Conservation (phyloP, 2,113 vertebrate genomes). For the Lethenteron camtschaticum region DNA sequence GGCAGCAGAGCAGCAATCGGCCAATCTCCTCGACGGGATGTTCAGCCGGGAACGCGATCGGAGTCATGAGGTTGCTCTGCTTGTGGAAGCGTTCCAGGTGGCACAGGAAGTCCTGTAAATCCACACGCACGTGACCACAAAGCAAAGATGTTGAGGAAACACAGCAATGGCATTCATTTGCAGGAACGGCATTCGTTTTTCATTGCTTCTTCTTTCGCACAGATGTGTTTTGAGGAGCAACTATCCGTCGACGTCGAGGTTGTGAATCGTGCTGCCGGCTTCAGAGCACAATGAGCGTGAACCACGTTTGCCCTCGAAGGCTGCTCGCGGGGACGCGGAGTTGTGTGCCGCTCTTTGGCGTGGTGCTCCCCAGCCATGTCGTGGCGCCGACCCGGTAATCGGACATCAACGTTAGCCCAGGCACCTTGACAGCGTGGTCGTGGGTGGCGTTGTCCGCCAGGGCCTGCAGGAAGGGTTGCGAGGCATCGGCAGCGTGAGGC, state of each 20-base stretch:
- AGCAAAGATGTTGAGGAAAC: neutral
- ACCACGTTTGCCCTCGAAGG: no score
- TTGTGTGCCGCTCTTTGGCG: no score
- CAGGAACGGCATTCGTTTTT: no score
- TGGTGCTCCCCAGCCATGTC: no score
- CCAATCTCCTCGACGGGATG: constrained; percentile 97
- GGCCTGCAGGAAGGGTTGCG: constrained; percentile 83
- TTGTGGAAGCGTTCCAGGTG: constrained; percentile 88
- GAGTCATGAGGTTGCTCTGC: constrained; percentile 82
- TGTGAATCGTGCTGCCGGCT: no score
- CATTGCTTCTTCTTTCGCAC: no score
- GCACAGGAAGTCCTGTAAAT: constrained; percentile 69
- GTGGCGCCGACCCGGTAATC: no score
- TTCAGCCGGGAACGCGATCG: constrained; percentile 77
- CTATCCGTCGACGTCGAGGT: no score
- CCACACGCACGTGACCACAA: constrained; percentile 7
- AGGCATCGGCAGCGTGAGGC: constrained; percentile 56
- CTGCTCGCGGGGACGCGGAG: no score
- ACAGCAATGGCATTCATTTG: neutral
- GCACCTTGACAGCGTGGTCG: constrained; percentile 91
- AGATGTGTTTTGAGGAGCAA: no score
- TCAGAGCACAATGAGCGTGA: no score
- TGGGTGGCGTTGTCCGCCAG: constrained; percentile 84
- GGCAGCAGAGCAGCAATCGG: constrained; percentile 72
- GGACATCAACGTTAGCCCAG: neutral